phyloP scores from a whole-genome alignment of 1,140 invertebrate species.

The Cyrtorhinus lividipennis region DNA sequence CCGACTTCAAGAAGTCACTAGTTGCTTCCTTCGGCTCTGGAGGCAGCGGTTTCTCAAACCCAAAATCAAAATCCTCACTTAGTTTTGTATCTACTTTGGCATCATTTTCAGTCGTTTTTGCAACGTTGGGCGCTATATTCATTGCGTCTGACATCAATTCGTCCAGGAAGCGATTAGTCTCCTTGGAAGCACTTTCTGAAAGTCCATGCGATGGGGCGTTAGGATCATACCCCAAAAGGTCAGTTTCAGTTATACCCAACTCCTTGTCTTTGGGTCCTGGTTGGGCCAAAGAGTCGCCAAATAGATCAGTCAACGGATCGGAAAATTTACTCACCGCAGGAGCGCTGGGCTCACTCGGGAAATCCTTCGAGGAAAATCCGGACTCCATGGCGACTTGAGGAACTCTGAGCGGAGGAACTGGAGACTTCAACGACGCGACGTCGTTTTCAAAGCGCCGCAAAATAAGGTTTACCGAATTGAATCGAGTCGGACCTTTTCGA shows the following conservation, averaged over 20 bases:
- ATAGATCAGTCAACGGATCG: neutral
- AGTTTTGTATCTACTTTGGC: neutral
- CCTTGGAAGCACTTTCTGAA: neutral
- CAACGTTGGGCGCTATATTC: neutral
- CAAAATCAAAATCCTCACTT: slow-evolving; percentile 1
- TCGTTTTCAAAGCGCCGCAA: too few species aligned
- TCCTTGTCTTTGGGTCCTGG: neutral
- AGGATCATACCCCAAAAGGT: neutral
- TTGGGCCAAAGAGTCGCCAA: neutral
- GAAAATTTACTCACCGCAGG: neutral
- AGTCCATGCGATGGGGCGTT: neutral
- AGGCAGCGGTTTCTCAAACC: slow-evolving; percentile 16
- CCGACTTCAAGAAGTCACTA: slow-evolving; percentile 13
- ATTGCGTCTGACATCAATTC: neutral
- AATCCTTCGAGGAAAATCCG: neutral
- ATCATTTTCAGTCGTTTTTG: neutral
- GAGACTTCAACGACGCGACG: neutral
- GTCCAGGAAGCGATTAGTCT: slow-evolving; percentile 2
- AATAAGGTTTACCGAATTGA: too few species aligned
- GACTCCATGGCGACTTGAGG: neutral
- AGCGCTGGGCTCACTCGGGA: neutral
- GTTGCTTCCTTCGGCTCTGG: slow-evolving; percentile 9
- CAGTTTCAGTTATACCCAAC: neutral
- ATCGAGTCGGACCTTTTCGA: too few species aligned
- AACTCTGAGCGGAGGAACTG: too few species aligned